Percentiles rank a stretch among this genome's conserved stretches.
Conservation (phyloP, 1,140 invertebrate species). For the Agrilus planipennis region DNA sequence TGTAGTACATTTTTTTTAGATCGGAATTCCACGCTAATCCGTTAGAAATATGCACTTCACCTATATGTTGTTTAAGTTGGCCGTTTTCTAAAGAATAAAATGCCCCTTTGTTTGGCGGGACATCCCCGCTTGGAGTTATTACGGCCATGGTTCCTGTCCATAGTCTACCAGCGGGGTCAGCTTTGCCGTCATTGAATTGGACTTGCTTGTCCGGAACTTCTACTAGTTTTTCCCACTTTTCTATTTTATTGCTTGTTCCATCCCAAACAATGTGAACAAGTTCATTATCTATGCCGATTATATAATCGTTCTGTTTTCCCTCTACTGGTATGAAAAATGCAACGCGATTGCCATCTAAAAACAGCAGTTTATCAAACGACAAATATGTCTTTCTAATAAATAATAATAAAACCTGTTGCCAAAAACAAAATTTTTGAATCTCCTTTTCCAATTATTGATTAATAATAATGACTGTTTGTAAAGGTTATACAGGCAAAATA, state of each 20-base stretch:
- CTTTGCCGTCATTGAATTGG: conserved; percentile 8
- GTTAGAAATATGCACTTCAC: conserved; percentile 1
- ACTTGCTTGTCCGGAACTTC: conserved; percentile 3
- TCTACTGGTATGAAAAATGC: conserved; percentile 6
- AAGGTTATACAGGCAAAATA: background rate
- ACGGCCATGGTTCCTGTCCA: conserved; percentile 1
- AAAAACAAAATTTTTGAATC: no score
- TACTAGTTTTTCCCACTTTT: background rate
- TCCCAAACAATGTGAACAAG: background rate
- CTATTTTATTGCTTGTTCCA: background rate
- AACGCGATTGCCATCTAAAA: background rate
- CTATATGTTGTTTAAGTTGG: conserved; percentile 5
- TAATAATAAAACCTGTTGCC: no score
- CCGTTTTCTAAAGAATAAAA: conserved; percentile 6
- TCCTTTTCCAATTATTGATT: background rate
- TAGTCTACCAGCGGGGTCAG: conserved; percentile 5
- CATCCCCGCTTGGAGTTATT: conserved; percentile 3
- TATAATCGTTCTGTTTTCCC: background rate
- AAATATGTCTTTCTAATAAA: background rate
- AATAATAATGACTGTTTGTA: background rate
- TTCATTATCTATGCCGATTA: background rate
- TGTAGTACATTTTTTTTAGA: conserved; percentile 9
- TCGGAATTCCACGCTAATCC: conserved; percentile 9
- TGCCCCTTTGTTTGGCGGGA: background rate
- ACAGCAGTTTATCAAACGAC: background rate